Evolutionary conservation across 2,797 vertebrate genomes (phyloP).

Genomic region (Acipenser ruthenus): DNA sequence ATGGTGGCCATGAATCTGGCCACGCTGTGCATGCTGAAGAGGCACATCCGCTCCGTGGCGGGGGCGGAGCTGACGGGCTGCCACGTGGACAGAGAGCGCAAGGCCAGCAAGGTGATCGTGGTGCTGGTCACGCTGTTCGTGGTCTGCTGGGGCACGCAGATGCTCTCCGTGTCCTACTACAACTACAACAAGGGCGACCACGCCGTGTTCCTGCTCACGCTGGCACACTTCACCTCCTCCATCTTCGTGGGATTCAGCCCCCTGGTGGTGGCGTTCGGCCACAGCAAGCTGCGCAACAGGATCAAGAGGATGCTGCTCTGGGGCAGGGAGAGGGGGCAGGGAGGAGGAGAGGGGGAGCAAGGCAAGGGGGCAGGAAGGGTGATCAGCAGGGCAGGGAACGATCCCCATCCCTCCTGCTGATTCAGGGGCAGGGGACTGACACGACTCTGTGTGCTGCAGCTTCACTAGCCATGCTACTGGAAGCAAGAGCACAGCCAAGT

Average conservation of each 20-base stretch:
- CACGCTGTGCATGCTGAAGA: conserved; percentile 59
- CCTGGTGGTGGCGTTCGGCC: conserved; percentile 54
- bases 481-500: no score
- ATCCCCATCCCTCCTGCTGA: no score
- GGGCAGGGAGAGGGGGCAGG: background rate
- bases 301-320: conserved; percentile 34
- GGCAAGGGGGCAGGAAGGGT: no score
- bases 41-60: conserved; percentile 37
- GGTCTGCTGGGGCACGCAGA: conserved; percentile 61
- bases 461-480: no score
- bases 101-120: conserved; percentile 54
- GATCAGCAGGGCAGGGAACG: no score
- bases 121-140: conserved; percentile 63
- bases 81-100: conserved; percentile 47
- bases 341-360: no score
- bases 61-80: conserved; percentile 32
- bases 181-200: conserved; percentile 58
- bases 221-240: conserved; percentile 61
- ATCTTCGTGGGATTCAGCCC: conserved; percentile 64
- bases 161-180: conserved; percentile 66
- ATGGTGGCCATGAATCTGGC: conserved; percentile 61
- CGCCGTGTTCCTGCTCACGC: conserved; percentile 43
- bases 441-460: no score
- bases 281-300: conserved; percentile 53
- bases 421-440: no score